Percentiles rank a stretch among this genome's conserved stretches.
Evolutionary conservation across 53 echinoderm and acorn worm species (phyloP).

Genomic region (Mesocentrotus franciscanus): DNA sequence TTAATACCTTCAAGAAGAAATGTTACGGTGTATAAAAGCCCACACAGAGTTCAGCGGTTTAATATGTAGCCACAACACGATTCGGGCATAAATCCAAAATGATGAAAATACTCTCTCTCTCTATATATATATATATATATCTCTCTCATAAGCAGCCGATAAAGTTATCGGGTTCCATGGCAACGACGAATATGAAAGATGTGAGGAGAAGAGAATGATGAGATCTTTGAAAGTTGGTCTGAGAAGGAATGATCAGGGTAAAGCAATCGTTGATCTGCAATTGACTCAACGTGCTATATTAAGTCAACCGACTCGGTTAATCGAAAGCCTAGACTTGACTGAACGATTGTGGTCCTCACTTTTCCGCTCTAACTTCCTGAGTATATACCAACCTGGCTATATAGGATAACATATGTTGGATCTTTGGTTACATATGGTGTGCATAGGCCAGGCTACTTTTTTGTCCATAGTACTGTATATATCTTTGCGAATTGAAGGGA

Average conservation of each 20-base stretch:
- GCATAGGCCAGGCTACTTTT: not conserved
- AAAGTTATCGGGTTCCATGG: not conserved
- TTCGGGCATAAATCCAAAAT: not conserved
- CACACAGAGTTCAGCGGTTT: not conserved
- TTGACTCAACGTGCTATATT: not conserved
- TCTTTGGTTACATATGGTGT: not conserved
- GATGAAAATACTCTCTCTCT: not conserved
- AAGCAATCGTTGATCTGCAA: not conserved
- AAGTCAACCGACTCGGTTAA: not conserved
- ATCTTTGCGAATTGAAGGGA: not conserved
- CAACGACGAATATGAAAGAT: not conserved
- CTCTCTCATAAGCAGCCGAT: not conserved
- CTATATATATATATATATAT: too few relatives aligned
- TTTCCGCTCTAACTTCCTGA: conserved; percentile 9
- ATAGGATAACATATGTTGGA: not conserved
- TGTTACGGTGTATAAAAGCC: not conserved
- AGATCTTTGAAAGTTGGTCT: not conserved
- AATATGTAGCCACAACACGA: not conserved
- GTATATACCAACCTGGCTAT: not conserved
- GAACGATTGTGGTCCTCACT: not conserved
- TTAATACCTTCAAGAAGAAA: not conserved
- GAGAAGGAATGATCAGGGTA: not conserved
- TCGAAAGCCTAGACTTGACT: not conserved
- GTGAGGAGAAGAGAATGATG: not conserved
- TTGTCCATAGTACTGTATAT: too few relatives aligned